Conservation (phyloP, 2,888 invertebrate genomes). For the Biston betularia region DNA sequence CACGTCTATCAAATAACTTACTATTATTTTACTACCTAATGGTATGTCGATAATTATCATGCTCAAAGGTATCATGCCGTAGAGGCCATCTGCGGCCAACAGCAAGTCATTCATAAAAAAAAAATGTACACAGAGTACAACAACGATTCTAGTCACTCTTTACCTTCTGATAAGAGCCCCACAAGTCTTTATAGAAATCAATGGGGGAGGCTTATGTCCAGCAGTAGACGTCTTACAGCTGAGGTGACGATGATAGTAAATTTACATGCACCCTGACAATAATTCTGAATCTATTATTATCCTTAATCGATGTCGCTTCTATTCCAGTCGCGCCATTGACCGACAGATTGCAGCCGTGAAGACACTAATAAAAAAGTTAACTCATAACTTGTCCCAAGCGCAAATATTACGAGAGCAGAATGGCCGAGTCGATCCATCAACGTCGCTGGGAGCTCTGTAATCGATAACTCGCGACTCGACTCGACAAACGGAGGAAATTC, state of each 20-base stretch:
- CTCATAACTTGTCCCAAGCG: conserved; percentile 44
- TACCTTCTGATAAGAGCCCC: too few species aligned
- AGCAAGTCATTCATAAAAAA: too few species aligned
- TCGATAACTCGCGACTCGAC: conserved; percentile 61
- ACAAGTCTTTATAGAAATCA: too few species aligned
- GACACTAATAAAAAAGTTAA: conserved; percentile 26
- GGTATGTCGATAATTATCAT: too few species aligned
- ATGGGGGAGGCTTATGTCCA: not conserved
- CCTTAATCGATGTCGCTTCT: not conserved
- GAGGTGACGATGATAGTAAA: not conserved
- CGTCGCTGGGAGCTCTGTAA: conserved; percentile 73
- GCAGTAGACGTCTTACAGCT: not conserved
- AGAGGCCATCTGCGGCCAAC: too few species aligned
- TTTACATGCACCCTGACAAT: not conserved
- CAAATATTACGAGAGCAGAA: conserved; percentile 64
- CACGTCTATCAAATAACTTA: too few species aligned
- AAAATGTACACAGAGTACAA: too few species aligned
- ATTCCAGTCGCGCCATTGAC: conserved; percentile 6
- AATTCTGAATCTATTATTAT: not conserved
- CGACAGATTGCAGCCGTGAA: conserved; percentile 14
- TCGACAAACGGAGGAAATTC: conserved; percentile 34
- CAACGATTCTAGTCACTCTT: too few species aligned
- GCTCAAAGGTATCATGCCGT: too few species aligned
- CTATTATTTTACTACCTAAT: too few species aligned
- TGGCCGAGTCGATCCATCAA: conserved; percentile 71